Evolutionary conservation across 2,113 vertebrate species (phyloP).

Genomic region (Pachypanchax playfairii): DNA sequence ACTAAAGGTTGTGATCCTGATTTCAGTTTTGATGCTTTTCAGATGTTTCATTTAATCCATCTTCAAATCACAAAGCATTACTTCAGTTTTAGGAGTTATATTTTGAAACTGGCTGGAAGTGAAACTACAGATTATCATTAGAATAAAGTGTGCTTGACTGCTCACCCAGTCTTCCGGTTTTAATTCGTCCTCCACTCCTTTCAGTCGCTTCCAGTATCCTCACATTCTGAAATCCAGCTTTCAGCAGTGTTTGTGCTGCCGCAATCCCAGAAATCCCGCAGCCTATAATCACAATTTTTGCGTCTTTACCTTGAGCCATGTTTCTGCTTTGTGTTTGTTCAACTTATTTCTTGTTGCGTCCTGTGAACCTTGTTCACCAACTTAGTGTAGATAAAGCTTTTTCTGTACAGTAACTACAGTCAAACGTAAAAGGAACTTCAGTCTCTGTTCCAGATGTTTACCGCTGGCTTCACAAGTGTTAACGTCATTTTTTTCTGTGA

Average conservation of each 20-base stretch:
- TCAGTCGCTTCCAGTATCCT: slow-evolving; percentile 82
- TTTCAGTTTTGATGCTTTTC: too few species aligned
- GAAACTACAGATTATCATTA: not conserved
- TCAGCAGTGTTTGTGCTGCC: slow-evolving; percentile 78
- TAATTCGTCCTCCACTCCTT: slow-evolving; percentile 83
- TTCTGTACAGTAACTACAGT: too few species aligned
- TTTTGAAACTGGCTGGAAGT: not conserved
- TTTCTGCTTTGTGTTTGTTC: not conserved
- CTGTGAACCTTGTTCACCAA: too few species aligned
- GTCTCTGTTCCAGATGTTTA: too few species aligned
- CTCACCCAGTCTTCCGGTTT: slow-evolving; percentile 79
- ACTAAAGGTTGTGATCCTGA: too few species aligned
- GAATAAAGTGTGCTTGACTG: too few species aligned
- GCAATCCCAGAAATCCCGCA: slow-evolving; percentile 84
- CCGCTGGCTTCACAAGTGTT: too few species aligned
- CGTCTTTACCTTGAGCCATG: slow-evolving; percentile 36
- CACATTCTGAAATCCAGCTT: slow-evolving; percentile 67
- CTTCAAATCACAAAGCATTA: too few species aligned
- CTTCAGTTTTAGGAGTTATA: too few species aligned
- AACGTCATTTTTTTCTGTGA: too few species aligned
- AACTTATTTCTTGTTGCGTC: not conserved
- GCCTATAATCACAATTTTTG: slow-evolving; percentile 80
- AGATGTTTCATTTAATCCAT: too few species aligned
- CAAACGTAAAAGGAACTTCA: too few species aligned
- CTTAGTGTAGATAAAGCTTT: not conserved